Evolutionary conservation across 2,888 invertebrate species (phyloP).

Genomic region (Agrochola macilenta): DNA sequence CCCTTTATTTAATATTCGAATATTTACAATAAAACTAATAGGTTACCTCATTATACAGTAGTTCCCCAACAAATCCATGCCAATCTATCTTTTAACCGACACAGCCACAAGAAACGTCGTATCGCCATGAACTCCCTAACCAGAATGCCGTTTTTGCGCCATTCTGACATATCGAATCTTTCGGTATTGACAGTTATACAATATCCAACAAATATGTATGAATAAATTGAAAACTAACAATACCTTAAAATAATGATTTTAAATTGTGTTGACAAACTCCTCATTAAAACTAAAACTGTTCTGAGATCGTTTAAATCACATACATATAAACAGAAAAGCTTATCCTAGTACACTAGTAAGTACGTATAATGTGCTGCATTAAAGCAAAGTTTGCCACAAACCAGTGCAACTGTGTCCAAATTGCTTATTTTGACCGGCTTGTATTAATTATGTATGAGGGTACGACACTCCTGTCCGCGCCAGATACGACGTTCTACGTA

Average conservation of each 20-base stretch:
- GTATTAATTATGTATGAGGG: constrained; percentile 87
- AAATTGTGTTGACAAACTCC: not conserved
- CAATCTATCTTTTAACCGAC: no score
- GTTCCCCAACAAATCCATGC: no score
- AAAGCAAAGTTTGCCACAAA: constrained; percentile 85
- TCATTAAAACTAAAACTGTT: not conserved
- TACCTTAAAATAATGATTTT: not conserved
- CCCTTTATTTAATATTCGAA: no score
- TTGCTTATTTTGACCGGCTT: constrained; percentile 86
- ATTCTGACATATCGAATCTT: no score
- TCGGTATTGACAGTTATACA: no score
- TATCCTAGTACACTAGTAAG: constrained; percentile 63
- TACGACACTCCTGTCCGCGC: constrained; percentile 72
- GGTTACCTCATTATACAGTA: no score
- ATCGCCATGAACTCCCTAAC: no score
- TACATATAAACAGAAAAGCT: constrained; percentile 14
- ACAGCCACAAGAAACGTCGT: no score
- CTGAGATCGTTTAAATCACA: not conserved
- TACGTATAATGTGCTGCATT: constrained; percentile 78
- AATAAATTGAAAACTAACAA: no score
- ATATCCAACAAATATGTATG: no score
- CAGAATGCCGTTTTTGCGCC: no score
- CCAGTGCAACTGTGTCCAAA: constrained; percentile 86
- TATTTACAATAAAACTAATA: no score
- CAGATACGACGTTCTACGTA: constrained; percentile 74